Evolutionary conservation across 2,888 invertebrate species (phyloP), one percentile per base, ranked within the genome.

Genomic region (Siphonodentalium dalli): DNA sequence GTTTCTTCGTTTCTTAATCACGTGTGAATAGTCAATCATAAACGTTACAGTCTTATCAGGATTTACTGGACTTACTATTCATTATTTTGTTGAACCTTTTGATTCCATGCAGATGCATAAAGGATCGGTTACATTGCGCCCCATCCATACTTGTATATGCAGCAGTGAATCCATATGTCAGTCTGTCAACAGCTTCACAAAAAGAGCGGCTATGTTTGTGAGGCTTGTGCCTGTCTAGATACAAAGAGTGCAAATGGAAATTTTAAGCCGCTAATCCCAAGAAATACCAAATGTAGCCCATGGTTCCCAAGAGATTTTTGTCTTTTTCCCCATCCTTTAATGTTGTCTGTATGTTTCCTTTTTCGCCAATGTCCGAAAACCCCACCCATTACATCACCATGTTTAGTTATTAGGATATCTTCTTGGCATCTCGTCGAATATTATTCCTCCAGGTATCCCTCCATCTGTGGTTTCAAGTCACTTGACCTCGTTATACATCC

Each of bases 1-100:
- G 37, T 56, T 58, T 54, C 52, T 44, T 9, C 54, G 45, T 31
- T 61, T 61, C 27, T 59, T 64, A n/a, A 58, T 11, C 0, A 46
- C 21, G 46, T 58, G 54, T 5, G 47, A 51, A 20, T 33, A 29
- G 35, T 58, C 54, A 39, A 46, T 49, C 7, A 39, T 37, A 18
- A 54, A 58, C 24, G 56, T 52, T 8, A 61, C 24, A 9, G 54
- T 18, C 27, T 55, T n/a, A n/a, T n/a, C 43, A 33, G 27, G n/a
- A n/a, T n/a, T n/a, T n/a, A n/a, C n/a, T n/a, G n/a, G n/a, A n/a
- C n/a, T n/a, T n/a, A n/a, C n/a, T n/a, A n/a, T n/a, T n/a, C n/a
- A n/a, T n/a, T n/a, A n/a, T n/a, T n/a, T n/a, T n/a, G n/a, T n/a
- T n/a, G n/a, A n/a, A n/a, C n/a, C n/a, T n/a, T n/a, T n/a, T n/a